Percentiles rank a stretch among this genome's conserved stretches.
These are phyloP conservation scores for Malurus alboscapulatus DNA, from an alignment of 2,113 vertebrate genomes.

Conservation along the genomic window DNA sequence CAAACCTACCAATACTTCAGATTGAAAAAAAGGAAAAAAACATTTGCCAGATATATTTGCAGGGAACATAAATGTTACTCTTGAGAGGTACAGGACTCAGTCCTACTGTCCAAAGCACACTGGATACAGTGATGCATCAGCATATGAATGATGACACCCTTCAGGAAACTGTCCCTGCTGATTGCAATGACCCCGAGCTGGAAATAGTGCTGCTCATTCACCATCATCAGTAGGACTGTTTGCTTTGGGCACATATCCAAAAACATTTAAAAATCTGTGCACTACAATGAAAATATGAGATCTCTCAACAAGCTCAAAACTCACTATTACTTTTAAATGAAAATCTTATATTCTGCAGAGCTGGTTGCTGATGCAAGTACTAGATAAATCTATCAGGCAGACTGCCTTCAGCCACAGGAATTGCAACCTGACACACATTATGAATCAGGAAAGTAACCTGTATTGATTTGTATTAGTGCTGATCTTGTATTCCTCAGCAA, in stretches of 20 bases:
- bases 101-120: neutral
- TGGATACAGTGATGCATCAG: neutral
- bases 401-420: neutral
- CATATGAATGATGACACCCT: neutral
- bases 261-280: neutral
- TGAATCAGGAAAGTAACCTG: slow-evolving; percentile 26
- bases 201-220: neutral
- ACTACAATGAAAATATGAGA: neutral
- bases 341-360: neutral
- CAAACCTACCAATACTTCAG: neutral
- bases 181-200: accelerated
- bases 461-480: slow-evolving; percentile 41
- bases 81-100: neutral
- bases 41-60: neutral
- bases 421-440: neutral
- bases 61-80: neutral
- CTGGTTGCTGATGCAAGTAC: neutral
- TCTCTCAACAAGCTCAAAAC: neutral
- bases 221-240: neutral
- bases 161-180: neutral
- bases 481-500: neutral
- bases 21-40: accelerated
- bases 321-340: neutral
- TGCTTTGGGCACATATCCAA: neutral
- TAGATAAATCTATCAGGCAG: neutral